Evolutionary conservation across 1,140 invertebrate genomes (phyloP).

Genomic region (Diplogasteroides magnus): DNA sequence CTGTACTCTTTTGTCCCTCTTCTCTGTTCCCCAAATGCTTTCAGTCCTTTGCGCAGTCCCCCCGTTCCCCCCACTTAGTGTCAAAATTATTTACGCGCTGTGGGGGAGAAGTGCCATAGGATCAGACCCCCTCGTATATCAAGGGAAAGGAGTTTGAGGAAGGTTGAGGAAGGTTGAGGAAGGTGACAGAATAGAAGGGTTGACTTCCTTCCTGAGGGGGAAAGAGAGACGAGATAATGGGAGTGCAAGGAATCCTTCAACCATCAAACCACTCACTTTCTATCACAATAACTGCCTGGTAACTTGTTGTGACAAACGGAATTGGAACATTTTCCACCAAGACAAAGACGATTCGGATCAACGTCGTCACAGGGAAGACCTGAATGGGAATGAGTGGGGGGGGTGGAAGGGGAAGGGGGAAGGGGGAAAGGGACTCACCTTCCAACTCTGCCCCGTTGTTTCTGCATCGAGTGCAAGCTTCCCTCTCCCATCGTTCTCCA

Average conservation of each 20-base stretch:
- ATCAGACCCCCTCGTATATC: too few species aligned
- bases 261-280: constrained; percentile 55
- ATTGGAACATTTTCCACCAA: constrained; percentile 55
- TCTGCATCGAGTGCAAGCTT: constrained; percentile 46
- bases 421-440: background rate
- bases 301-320: constrained; percentile 52
- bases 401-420: too few species aligned
- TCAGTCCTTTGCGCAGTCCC: background rate
- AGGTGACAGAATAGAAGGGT: too few species aligned
- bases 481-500: constrained; percentile 53
- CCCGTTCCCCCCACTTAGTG: constrained; percentile 3
- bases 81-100: too few species aligned
- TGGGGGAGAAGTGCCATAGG: too few species aligned
- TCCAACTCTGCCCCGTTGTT: constrained; percentile 52
- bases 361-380: constrained; percentile 52
- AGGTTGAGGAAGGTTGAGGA: too few species aligned
- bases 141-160: too few species aligned
- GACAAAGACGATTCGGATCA: constrained; percentile 48
- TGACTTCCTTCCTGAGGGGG: too few species aligned
- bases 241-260: too few species aligned
- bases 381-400: background rate
- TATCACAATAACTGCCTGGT: constrained; percentile 48
- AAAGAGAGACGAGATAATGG: too few species aligned
- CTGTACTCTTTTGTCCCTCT: too few species aligned
- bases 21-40: background rate